Percentiles rank a stretch among this genome's conserved stretches.
Evolutionary conservation across 2,113 vertebrate genomes (phyloP).

Genomic region (Cololabis saira): DNA sequence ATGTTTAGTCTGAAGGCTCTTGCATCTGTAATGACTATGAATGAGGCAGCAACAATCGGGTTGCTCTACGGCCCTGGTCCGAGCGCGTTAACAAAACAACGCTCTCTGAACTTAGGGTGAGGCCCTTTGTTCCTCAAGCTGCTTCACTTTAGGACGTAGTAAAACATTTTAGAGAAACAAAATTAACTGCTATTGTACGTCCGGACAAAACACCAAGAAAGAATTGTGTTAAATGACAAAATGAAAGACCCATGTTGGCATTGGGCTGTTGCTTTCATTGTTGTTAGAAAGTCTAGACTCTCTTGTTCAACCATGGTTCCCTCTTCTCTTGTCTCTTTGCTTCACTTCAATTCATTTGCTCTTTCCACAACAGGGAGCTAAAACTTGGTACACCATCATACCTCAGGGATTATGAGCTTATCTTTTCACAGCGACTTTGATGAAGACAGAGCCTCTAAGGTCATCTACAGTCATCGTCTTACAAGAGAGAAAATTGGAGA

Average conservation of each 20-base stretch:
- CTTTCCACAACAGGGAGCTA: constrained; percentile 43
- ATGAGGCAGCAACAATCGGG: constrained; percentile 49
- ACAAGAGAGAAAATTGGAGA: constrained; percentile 19
- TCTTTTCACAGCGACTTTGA: constrained; percentile 65
- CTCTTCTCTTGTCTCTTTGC: not conserved
- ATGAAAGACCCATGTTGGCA: constrained; percentile 7
- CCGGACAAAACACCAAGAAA: not conserved
- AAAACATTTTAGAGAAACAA: constrained; percentile 5
- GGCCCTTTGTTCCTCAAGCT: constrained; percentile 42
- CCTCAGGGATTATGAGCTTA: constrained; percentile 74
- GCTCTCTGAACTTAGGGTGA: constrained; percentile 19
- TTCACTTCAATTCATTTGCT: constrained; percentile 24
- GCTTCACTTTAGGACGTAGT: constrained; percentile 12
- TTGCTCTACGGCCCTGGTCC: constrained; percentile 6
- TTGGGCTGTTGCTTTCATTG: constrained; percentile 18
- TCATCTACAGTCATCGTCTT: constrained; percentile 30
- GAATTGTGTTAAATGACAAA: constrained; percentile 4
- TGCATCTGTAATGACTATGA: constrained; percentile 34
- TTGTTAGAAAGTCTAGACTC: constrained; percentile 43
- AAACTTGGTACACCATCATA: constrained; percentile 59
- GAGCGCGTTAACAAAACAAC: constrained; percentile 11
- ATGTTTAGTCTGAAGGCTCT: constrained; percentile 43
- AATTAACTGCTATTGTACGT: not conserved
- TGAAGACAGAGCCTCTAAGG: constrained; percentile 35
- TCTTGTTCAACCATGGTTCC: constrained; percentile 23